Evolutionary conservation across 2,888 invertebrate species (phyloP), one percentile per base, ranked within the genome.

Genomic region (Strigamia crassipes): DNA sequence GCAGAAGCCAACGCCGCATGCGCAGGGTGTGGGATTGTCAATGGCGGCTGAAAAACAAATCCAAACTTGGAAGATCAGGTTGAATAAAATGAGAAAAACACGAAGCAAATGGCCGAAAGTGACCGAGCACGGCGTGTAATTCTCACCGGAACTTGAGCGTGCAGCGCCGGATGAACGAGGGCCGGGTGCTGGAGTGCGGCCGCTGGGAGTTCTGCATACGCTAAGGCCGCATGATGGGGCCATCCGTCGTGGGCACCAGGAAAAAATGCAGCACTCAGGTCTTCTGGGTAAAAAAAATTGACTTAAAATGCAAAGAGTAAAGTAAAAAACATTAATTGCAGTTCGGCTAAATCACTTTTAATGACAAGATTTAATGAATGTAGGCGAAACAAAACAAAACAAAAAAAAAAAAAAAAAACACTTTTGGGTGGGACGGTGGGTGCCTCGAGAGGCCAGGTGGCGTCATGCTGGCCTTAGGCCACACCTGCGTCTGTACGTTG

Each of bases 241-340:
- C 97, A 97, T 88, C 97, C 91, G 90, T 97, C 97, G 83, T 96
- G 95, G 85, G 94, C 96, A 85, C 94, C 93, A 86, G 96, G 96
- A 92, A 97, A 96, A 92, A 97, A 96, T 86, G 96, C 96, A 87
- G 95, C 94, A 88, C 96, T 96, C 92, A 97, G 91, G 91, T 97
- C 97, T 86, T 89, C 89, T 89, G 87, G 83, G 86, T 66, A 41
- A 79, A 78, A 78, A 78, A 27, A 78, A 78, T 27, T 78, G 41
- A 78, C 23, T 38, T 78, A 78, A 41, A 66, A 66, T 46, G 46
- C 27, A 27, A 73, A 31, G 73, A 73, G 73, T 73, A 78, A 38
- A 38, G 78, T 27, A 78, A 31, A 18, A 79, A 38, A 2, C 15
- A 42, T 42, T 38, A 79, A 41, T 66, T 66, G 21, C 21, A 66